Evolutionary conservation across 2,888 invertebrate species (phyloP), one percentile per base, ranked within the genome.

Genomic region (Monopis laevigella): DNA sequence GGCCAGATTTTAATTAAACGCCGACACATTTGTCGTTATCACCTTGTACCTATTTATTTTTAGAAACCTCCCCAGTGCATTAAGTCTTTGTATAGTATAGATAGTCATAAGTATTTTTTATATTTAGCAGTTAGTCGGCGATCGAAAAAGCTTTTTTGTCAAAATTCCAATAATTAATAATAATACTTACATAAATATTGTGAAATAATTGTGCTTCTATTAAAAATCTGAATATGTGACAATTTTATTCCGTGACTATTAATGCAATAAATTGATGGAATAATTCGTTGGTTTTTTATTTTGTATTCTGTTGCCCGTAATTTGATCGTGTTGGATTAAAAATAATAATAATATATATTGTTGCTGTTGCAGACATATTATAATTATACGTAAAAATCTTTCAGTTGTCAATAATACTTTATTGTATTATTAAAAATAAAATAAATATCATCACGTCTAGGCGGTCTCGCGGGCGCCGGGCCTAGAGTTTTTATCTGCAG

Each of bases 161-260:
- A 21, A 21, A 36, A 36, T 21, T 36, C n/a, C 2, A 36, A 36
- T 21, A 18, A 34, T 17, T 10, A 17, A 12, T 17, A 8, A n/a
- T 29, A 34, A 36, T n/a, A 42, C 28, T 28, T 27, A 8, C 10
- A n/a, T 3, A 36, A 36, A 36, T 8, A 8, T 16, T 10, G 7
- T 36, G n/a, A n/a, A 19, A 3, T 36, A 7, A 40, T 21, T 30
- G 21, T 21, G 32, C 34, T 41, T 41, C 11, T 19, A 13, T 30
- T 2, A 5, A 11, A 32, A 39, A 16, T 14, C 13, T 13, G 14
- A 27, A 39, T 14, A 14, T 32, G 27, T 40, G 40, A 29, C 19
- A 30, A 21, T 40, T 40, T 30, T 34, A 30, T 41, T 39, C 34
- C 32, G 32, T 16, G 34, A 34, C 13, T 40, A 40, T 26, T 40